Evolutionary conservation across 2,888 invertebrate genomes (phyloP).

Genomic region (Phrixothrix hirtus): DNA sequence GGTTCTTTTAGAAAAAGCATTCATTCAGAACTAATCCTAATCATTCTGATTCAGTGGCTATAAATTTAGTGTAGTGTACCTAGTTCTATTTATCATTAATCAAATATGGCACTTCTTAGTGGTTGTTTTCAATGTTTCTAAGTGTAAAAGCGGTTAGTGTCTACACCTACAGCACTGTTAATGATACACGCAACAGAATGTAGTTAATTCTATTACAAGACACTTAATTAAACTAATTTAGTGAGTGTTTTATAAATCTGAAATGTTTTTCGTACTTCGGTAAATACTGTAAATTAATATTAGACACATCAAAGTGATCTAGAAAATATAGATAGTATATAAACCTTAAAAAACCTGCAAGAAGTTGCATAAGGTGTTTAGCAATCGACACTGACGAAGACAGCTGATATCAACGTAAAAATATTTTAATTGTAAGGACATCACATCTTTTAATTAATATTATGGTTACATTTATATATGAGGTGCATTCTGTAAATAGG

Average conservation of each 20-base stretch:
- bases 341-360: too few species aligned
- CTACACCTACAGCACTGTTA: slow-evolving; percentile 44
- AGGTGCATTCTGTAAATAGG: too few species aligned
- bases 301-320: slow-evolving; percentile 5
- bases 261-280: slow-evolving; percentile 21
- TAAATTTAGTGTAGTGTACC: slow-evolving; percentile 35
- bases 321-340: too few species aligned
- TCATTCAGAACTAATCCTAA: slow-evolving; percentile 25
- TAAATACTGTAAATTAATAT: slow-evolving; percentile 20
- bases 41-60: slow-evolving; percentile 32
- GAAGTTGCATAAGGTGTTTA: too few species aligned
- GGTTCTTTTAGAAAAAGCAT: slow-evolving; percentile 16
- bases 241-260: slow-evolving; percentile 45
- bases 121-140: slow-evolving; percentile 33
- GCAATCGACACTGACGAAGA: too few species aligned
- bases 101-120: slow-evolving; percentile 30
- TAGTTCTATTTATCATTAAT: slow-evolving; percentile 34
- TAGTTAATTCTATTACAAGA: slow-evolving; percentile 52
- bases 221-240: slow-evolving; percentile 51
- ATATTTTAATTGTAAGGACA: too few species aligned
- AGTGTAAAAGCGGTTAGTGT: slow-evolving; percentile 44
- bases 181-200: slow-evolving; percentile 49
- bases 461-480: slow-evolving; percentile 15
- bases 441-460: too few species aligned
- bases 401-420: too few species aligned